Conservation (phyloP, 2,888 invertebrate genomes). For the Cylindroiulus punctatus region DNA sequence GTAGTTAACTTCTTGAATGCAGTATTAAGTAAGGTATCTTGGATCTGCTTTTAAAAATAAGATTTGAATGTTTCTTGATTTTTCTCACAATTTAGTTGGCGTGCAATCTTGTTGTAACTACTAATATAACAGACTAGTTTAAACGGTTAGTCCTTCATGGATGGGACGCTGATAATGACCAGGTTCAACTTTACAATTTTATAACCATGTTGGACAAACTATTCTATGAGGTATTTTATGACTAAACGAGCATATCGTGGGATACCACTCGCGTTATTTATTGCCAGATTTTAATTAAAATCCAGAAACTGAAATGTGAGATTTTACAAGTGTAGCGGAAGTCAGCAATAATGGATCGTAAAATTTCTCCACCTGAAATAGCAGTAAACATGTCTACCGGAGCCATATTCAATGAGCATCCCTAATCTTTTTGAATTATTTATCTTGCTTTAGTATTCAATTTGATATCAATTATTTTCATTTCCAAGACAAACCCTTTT, state of each 20-base stretch:
- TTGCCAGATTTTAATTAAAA: constrained; percentile 43
- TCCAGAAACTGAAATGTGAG: constrained; percentile 7
- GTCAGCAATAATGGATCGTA: constrained; percentile 8
- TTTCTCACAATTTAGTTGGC: neutral
- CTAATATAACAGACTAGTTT: neutral
- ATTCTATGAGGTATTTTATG: neutral
- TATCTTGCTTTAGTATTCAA: constrained; percentile 34
- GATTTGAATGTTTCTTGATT: neutral
- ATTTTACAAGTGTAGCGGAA: constrained; percentile 41
- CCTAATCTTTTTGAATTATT: constrained; percentile 47
- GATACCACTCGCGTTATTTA: constrained; percentile 17
- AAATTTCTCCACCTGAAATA: neutral
- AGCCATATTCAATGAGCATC: constrained; percentile 31
- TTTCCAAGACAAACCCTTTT: constrained; percentile 25
- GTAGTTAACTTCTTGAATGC: too few species aligned
- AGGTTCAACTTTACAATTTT: neutral
- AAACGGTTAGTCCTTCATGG: neutral
- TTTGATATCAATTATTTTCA: constrained; percentile 43
- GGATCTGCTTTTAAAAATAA: neutral
- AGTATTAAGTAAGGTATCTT: too few species aligned
- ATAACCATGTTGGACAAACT: neutral
- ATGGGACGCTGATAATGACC: neutral
- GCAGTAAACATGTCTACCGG: neutral
- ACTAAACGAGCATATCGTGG: neutral
- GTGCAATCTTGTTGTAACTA: neutral